Evolutionary conservation across 2,797 vertebrate species (phyloP), one percentile per base, ranked within the genome.

Genomic region (Tragelaphus eurycerus): DNA sequence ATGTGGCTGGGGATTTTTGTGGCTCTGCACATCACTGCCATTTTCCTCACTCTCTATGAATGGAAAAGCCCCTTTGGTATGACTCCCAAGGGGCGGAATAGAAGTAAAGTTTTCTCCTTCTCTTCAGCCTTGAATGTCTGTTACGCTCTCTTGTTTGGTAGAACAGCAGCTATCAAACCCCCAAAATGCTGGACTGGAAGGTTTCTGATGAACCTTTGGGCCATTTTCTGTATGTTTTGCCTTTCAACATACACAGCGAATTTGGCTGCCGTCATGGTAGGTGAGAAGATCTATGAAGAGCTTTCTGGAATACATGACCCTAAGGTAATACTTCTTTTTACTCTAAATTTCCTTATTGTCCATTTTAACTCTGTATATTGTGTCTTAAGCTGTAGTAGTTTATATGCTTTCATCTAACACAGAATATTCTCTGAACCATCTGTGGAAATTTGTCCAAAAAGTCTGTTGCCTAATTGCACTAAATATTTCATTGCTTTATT

Each of bases 1-100:
- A 99, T 99, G 99, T 99, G 99, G 99, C 98, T 99, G 76, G 99
- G 99, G 96, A 99, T 99, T 98, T 99, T 99, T 54, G 99, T 99
- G 90, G 99, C 99, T 87, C 99, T 99, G 46, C 99, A 99, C 6
- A 99, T 99, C 98, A 99, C 99, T 38, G 99, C 99, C 78, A 57
- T 99, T 95, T 99, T 99, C 96, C 99, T 99, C 97, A 99, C 99
- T 43, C 98, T 99, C 13, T 99, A 99, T 13, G 99, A 99, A 97
- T 99, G 99, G 99, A 99, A 99, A 98, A 99, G 99, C 93, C 99
- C 99, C 8, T 99, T 99, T 86, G 99, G 99, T 7, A 99, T 99
- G 99, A 99, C 99, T 0, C 99, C 99, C 1, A 99, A 99, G 12
- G 99, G 99, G 74, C 99, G 99, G 82, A 99, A 99, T 96, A 99